Evolutionary conservation across 2,797 vertebrate genomes (phyloP).

Genomic region (Pseudochirops corinnae): DNA sequence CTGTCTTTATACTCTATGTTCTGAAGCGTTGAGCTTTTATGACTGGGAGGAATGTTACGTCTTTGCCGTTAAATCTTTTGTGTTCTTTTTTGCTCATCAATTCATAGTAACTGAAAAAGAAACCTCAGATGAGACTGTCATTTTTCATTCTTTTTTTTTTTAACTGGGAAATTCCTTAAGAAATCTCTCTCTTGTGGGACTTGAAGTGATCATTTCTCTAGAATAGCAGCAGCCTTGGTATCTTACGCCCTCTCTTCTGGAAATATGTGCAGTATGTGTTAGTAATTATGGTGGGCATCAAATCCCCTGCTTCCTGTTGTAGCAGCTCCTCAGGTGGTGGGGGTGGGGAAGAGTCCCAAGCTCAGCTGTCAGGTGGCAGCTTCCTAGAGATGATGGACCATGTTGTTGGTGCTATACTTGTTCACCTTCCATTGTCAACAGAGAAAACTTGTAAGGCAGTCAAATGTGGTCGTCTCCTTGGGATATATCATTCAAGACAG

Average conservation of each 20-base stretch:
- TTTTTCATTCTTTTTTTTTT: not conserved
- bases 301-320: not conserved
- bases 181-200: not conserved
- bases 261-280: not conserved
- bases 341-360: not conserved
- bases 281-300: not conserved
- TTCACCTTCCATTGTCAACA: not conserved
- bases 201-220: not conserved
- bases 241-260: not conserved
- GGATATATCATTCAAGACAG: not conserved
- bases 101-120: not conserved
- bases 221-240: not conserved
- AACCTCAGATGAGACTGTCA: not conserved
- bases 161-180: not conserved
- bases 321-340: not conserved
- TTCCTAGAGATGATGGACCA: not conserved
- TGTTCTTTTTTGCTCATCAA: not conserved
- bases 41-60: not conserved
- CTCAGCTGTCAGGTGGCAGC: not conserved
- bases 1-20: not conserved
- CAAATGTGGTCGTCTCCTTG: not conserved
- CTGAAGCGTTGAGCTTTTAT: not conserved
- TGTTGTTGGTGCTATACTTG: no score
- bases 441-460: not conserved
- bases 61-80: not conserved